A percentile compares a stretch with the other conserved stretches of the same genome.
These are phyloP conservation scores for Stomatorhinus walkeri DNA, from an alignment of 2,797 vertebrate genomes.

Conservation along the genomic window DNA sequence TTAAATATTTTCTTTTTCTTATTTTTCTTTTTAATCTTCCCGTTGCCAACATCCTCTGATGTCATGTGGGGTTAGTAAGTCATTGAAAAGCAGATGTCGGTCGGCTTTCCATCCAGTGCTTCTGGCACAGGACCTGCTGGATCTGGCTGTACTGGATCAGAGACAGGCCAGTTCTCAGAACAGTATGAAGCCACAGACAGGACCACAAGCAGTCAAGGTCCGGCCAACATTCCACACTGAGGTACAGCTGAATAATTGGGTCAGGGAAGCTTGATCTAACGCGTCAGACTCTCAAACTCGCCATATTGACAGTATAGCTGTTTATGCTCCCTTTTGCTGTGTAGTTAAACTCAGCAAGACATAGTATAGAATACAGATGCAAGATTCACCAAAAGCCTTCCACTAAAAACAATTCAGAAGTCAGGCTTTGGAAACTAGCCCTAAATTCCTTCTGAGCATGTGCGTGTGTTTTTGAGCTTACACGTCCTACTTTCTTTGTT, in stretches of 20 bases:
- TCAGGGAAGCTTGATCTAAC: background rate
- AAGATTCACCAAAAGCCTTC: background rate
- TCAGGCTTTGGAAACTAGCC: background rate
- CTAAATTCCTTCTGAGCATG: slow-evolving; percentile 11
- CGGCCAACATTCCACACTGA: background rate
- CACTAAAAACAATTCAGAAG: background rate
- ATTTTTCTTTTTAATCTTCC: background rate
- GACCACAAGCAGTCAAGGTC: background rate
- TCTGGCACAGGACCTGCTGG: background rate
- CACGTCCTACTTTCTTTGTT: background rate
- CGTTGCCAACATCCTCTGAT: background rate
- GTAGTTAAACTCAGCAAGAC: background rate
- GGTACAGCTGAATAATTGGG: background rate
- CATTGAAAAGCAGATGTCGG: slow-evolving; percentile 5
- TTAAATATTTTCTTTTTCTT: background rate
- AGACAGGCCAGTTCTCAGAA: background rate
- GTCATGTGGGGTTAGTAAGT: slow-evolving; percentile 12
- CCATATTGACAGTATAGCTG: background rate
- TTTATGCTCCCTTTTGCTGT: background rate
- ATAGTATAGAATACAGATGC: background rate
- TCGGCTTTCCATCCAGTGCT: background rate
- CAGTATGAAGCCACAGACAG: background rate
- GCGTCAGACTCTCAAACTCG: background rate
- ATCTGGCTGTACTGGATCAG: background rate
- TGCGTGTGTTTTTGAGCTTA: background rate